Evolutionary conservation across 2,888 invertebrate species (phyloP).

Genomic region (Sphecodes monilicornis): DNA sequence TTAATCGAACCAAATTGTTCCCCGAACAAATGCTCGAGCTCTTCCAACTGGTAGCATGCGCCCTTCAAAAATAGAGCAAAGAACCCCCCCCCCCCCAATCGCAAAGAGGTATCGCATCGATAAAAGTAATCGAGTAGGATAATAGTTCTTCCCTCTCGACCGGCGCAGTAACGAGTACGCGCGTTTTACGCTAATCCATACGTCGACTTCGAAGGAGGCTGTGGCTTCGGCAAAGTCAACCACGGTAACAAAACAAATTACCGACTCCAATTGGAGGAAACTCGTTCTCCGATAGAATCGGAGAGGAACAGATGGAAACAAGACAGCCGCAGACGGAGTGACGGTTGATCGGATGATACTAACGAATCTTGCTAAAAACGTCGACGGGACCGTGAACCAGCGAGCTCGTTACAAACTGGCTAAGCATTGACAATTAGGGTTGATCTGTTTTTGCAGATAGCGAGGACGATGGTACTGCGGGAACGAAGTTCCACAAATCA

Average conservation of each 20-base stretch:
- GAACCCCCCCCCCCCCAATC: neutral
- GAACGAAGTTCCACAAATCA: constrained; percentile 59
- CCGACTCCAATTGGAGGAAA: constrained; percentile 36
- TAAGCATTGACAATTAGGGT: constrained; percentile 66
- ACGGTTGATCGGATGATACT: constrained; percentile 40
- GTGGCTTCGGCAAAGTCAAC: constrained; percentile 24
- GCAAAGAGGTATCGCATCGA: neutral
- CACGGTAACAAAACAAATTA: constrained; percentile 11
- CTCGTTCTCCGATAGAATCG: neutral
- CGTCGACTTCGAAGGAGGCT: neutral
- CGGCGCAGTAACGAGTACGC: neutral
- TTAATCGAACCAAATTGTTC: no score
- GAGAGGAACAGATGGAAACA: neutral
- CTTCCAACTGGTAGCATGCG: neutral
- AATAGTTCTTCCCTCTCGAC: neutral
- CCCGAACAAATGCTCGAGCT: neutral
- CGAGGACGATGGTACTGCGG: constrained; percentile 38
- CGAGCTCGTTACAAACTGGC: constrained; percentile 53
- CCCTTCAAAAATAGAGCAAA: neutral
- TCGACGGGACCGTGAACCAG: constrained; percentile 13
- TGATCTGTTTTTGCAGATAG: constrained; percentile 61
- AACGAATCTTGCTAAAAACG: constrained; percentile 52
- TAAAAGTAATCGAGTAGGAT: neutral
- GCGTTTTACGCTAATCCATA: neutral
- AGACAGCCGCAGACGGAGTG: neutral